Evolutionary conservation across 1,140 invertebrate genomes (phyloP), one percentile per base, ranked within the genome.

Genomic region (Kradibia gibbosae): DNA sequence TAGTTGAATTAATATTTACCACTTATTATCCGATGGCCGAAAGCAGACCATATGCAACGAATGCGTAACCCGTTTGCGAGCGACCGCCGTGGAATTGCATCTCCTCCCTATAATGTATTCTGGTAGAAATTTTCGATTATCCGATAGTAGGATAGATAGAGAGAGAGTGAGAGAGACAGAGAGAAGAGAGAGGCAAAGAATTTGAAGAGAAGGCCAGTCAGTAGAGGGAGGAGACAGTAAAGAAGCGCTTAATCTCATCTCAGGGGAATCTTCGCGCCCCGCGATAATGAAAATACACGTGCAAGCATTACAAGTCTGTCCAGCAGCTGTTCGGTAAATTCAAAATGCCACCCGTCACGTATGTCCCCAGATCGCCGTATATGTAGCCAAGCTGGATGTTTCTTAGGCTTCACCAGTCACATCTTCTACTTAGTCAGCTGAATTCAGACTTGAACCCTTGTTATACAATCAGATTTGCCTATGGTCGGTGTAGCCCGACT

Each of bases 241-340:
- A 17, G 45, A 36, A 42, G n/a, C 39, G 34, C 65, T 10, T 78
- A 71, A 78, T 71, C 65, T 78, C 77, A 36, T 42, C 65, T 55
- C 77, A 0, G 8, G 78, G 45, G 70, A 80, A 36, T 74, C 31
- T 39, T 71, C 78, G 57, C 57, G 15, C 28, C 31, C 22, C 78
- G 80, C 76, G 85, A 84, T 85, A 84, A 86, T 84, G 81, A 83
- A 82, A 83, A 84, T 83, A 84, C 83, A 84, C 84, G 84, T 83
- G 85, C 82, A 25, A n/a, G 80, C 83, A 85, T 81, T 84, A 86
- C 84, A 83, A 84, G 80, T 79, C 36, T 53, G 36, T 77, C 65
- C 55, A 82, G 72, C 84, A 85, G 85, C 83, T 86, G 85, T 79
- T 83, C 82, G 81, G 81, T 62, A 83, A 85, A 85, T 85, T 85